These are phyloP conservation scores for Ictalurus punctatus DNA, from an alignment of 2,113 vertebrate species.

Conservation along the genomic window DNA sequence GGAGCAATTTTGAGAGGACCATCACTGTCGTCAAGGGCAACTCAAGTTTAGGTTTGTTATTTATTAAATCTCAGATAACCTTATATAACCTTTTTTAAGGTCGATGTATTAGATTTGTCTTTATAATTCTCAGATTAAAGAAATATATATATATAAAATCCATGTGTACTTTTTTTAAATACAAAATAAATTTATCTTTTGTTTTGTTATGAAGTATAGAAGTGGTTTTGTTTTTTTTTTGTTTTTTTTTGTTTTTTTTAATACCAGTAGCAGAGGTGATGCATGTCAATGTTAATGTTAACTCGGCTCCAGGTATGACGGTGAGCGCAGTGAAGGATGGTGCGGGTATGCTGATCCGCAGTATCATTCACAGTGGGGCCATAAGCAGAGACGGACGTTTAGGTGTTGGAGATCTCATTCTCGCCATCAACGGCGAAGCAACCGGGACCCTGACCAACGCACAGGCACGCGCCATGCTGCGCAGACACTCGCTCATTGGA, in stretches of 20 bases:
- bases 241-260: too few relatives aligned
- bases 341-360: slow-evolving; percentile 90
- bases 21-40: slow-evolving; percentile 94
- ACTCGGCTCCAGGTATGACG: slow-evolving; percentile 83
- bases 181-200: not conserved
- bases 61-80: not conserved
- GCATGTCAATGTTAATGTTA: not conserved
- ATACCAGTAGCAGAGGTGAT: not conserved
- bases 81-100: not conserved
- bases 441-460: slow-evolving; percentile 84
- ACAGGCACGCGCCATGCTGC: slow-evolving; percentile 90
- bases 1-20: slow-evolving; percentile 82
- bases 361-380: slow-evolving; percentile 90
- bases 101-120: not conserved
- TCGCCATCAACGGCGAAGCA: slow-evolving; percentile 90
- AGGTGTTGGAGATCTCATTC: slow-evolving; percentile 88
- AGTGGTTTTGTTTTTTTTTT: too few relatives aligned
- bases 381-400: slow-evolving; percentile 91
- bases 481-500: slow-evolving; percentile 90
- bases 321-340: slow-evolving; percentile 91
- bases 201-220: not conserved
- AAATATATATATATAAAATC: too few relatives aligned
- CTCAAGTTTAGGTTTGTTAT: slow-evolving; percentile 88
- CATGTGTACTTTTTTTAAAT: not conserved
- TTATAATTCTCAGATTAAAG: not conserved